Evolutionary conservation across 2,888 invertebrate species (phyloP), one percentile per base, ranked within the genome.

Genomic region (Conus canariensis): DNA sequence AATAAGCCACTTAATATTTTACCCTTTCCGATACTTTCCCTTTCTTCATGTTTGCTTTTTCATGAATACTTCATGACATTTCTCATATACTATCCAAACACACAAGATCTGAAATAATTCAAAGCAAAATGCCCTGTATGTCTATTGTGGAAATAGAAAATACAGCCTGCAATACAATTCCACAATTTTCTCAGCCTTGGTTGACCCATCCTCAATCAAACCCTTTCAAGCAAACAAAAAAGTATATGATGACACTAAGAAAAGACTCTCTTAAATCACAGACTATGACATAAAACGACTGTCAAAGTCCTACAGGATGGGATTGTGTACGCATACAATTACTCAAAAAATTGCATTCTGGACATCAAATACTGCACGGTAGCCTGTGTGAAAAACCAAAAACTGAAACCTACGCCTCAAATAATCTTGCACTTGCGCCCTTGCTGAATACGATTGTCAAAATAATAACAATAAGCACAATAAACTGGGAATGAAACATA

Each of bases 371-470:
- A 80, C 77, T 80, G 30, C 25, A 70, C 22, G 5, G 10, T 10
- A 14, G 9, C 9, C 9, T n/a, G n/a, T 74, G 9, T 19, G n/a
- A 74, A 74, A 74, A n/a, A 74, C 9, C 22, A 74, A n/a, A 74
- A 74, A 74, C 3, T 45, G 45, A 45, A 45, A 45, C 45, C 45
- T 3, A 45, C 2, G 45, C 45, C 45, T 45, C 45, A 45, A 45
- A 45, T 45, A 22, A 70, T 70, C 70, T 70, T 70, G 70, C 70
- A 70, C 19, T 70, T 70, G 7, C 19, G 19, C 22, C 22, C 19
- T 19, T 8, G 19, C n/a, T 64, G 64, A 64, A 83, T 19, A 83
- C 82, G 58, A 83, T 83, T 83, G 82, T 83, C 82, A 58, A 22
- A 82, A 82, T 19, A 82, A 83, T 74, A 74, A 74, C n/a, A 22